Conservation (phyloP, 1,140 invertebrate species). For the Musca vetustissima region DNA sequence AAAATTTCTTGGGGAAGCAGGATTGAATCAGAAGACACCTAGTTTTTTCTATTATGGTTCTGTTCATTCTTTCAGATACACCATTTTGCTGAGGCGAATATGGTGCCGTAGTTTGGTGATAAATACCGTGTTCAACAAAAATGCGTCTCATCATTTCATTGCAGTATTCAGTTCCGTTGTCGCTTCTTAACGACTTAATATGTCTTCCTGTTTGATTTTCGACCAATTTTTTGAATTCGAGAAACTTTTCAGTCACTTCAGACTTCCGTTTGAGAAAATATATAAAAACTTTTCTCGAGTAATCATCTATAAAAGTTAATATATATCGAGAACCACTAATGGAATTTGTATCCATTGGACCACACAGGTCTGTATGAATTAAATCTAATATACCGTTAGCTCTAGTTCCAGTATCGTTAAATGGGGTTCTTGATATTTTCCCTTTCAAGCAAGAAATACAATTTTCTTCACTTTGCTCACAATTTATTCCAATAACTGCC, state of each 20-base stretch:
- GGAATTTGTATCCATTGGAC: conserved; percentile 44
- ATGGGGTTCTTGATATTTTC: no score
- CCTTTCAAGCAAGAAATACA: no score
- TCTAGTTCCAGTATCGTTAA: background rate
- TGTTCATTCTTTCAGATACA: conserved; percentile 13
- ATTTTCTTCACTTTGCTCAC: no score
- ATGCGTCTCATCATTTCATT: conserved; percentile 29
- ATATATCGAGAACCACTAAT: conserved; percentile 38
- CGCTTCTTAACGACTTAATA: conserved; percentile 14
- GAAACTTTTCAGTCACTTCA: no score
- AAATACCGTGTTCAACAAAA: conserved; percentile 8
- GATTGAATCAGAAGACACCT: background rate
- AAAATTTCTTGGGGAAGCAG: background rate
- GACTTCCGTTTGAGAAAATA: conserved; percentile 46
- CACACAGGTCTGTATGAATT: conserved; percentile 55
- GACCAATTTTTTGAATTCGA: background rate
- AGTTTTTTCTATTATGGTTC: conserved; percentile 6
- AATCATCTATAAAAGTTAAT: conserved; percentile 48
- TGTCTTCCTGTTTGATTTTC: background rate
- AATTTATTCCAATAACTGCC: background rate
- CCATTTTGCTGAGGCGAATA: conserved; percentile 25
- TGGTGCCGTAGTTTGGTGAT: conserved; percentile 6
- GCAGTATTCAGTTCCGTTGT: conserved; percentile 40
- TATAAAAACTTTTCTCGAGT: conserved; percentile 34
- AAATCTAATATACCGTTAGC: conserved; percentile 38